These are phyloP conservation scores for Aleiodes leptofemur DNA, from an alignment of 2,888 invertebrate species.

Conservation along the genomic window DNA sequence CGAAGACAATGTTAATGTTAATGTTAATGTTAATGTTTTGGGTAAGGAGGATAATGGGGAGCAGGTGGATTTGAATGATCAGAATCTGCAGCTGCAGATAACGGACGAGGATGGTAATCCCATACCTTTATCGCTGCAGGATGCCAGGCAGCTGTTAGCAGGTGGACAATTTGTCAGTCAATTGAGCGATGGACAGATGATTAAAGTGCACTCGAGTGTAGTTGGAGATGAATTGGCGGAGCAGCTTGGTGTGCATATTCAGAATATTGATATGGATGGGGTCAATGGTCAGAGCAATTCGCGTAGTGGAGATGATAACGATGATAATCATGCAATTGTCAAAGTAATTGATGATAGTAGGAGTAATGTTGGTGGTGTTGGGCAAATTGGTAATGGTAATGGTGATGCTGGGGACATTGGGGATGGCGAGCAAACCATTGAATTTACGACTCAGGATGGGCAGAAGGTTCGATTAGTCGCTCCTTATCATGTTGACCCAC, in stretches of 20 bases:
- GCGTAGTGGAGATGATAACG: conserved; percentile 33
- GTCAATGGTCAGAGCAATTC: conserved; percentile 47
- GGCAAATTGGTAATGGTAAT: conserved; percentile 61
- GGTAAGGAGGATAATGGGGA: conserved; percentile 59
- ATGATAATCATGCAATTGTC: conserved; percentile 65
- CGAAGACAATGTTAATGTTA: conserved; percentile 43
- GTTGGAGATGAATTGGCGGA: conserved; percentile 73
- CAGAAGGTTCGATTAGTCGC: conserved; percentile 80
- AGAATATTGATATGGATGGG: conserved; percentile 55
- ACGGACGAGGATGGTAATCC: conserved; percentile 84
- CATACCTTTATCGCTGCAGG: conserved; percentile 82
- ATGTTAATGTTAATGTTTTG: conserved; percentile 46
- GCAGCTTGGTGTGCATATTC: conserved; percentile 74
- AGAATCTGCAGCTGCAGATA: conserved; percentile 76
- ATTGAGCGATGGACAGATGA: conserved; percentile 68
- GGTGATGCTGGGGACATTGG: conserved; percentile 61
- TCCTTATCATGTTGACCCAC: conserved; percentile 77
- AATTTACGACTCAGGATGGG: conserved; percentile 78
- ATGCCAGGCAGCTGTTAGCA: conserved; percentile 81
- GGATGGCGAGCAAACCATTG: conserved; percentile 73
- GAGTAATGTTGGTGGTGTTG: conserved; percentile 59
- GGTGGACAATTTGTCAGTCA: conserved; percentile 76
- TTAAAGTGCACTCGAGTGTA: conserved; percentile 65
- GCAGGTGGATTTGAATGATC: conserved; percentile 62
- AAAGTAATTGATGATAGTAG: conserved; percentile 55